Conservation (phyloP, 2,797 vertebrate genomes). For the Poecilia gillii region DNA sequence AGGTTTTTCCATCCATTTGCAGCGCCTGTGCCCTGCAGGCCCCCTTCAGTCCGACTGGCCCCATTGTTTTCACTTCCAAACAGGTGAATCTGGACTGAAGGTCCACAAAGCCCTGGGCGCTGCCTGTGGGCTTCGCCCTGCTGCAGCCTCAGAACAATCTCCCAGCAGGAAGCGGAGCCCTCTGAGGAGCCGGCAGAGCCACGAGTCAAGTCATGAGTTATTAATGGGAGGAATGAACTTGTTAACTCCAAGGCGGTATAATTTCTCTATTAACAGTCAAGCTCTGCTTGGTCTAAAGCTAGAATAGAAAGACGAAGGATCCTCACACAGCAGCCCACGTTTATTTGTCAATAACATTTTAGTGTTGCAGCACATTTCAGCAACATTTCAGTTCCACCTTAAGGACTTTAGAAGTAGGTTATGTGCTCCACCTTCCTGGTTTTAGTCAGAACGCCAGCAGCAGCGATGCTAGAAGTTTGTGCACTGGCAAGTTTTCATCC, state of each 20-base stretch:
- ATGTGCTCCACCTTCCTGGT: too few species aligned
- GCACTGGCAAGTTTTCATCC: too few species aligned
- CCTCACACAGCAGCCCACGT: background rate
- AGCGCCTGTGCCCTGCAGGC: background rate
- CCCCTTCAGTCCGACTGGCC: background rate
- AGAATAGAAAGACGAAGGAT: slow-evolving; percentile 7
- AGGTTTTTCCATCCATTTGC: slow-evolving; percentile 21
- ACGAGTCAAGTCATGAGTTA: slow-evolving; percentile 41
- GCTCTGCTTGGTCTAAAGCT: slow-evolving; percentile 54
- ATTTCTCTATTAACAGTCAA: slow-evolving; percentile 16
- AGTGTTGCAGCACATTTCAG: too few species aligned
- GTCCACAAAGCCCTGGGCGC: slow-evolving; percentile 17
- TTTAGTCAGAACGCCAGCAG: too few species aligned
- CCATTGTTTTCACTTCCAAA: slow-evolving; percentile 9
- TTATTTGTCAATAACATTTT: background rate
- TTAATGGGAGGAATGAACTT: slow-evolving; percentile 68
- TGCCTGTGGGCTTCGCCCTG: slow-evolving; percentile 35
- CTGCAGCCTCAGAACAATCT: slow-evolving; percentile 7
- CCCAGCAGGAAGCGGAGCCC: slow-evolving; percentile 27
- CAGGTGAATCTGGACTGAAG: slow-evolving; percentile 6
- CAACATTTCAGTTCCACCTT: too few species aligned
- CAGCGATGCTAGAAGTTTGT: too few species aligned
- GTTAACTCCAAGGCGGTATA: slow-evolving; percentile 38
- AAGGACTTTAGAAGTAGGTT: too few species aligned
- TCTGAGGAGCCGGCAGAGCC: slow-evolving; percentile 11